Conservation (phyloP, 2,113 vertebrate species). For the Tenebrosternarchus preto region DNA sequence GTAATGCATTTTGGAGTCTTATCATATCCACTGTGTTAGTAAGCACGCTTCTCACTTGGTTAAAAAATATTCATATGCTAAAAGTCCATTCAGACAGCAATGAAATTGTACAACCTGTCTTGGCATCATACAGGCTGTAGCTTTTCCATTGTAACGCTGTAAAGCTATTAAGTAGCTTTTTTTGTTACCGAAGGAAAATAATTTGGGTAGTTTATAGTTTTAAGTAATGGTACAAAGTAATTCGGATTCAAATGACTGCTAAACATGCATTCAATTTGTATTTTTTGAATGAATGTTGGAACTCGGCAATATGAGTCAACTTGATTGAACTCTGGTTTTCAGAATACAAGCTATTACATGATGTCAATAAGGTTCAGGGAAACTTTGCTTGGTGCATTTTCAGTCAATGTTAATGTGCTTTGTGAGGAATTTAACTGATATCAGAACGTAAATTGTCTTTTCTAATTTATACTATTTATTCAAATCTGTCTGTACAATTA, state of each 20-base stretch:
- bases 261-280: not conserved
- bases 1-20: not conserved
- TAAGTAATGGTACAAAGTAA: slow-evolving; percentile 2
- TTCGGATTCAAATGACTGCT: not conserved
- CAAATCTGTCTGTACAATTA: slow-evolving; percentile 64
- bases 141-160: slow-evolving; percentile 3
- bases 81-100: slow-evolving; percentile 15
- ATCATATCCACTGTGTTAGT: slow-evolving; percentile 15
- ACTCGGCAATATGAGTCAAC: slow-evolving; percentile 41
- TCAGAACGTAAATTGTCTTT: slow-evolving; percentile 58
- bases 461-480: slow-evolving; percentile 84
- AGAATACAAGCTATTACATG: slow-evolving; percentile 17
- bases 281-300: slow-evolving; percentile 37
- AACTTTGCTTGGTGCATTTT: slow-evolving; percentile 48
- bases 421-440: slow-evolving; percentile 69
- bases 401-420: slow-evolving; percentile 69
- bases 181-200: no score
- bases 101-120: slow-evolving; percentile 36
- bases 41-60: not conserved
- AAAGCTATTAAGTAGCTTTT: not conserved
- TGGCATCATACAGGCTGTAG: slow-evolving; percentile 31
- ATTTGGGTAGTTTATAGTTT: slow-evolving; percentile 18
- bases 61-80: slow-evolving; percentile 15
- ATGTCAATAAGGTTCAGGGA: slow-evolving; percentile 51
- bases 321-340: not conserved